Evolutionary conservation across 2,113 vertebrate species (phyloP), one percentile per base, ranked within the genome.

Genomic region (Crotophaga sulcirostris): DNA sequence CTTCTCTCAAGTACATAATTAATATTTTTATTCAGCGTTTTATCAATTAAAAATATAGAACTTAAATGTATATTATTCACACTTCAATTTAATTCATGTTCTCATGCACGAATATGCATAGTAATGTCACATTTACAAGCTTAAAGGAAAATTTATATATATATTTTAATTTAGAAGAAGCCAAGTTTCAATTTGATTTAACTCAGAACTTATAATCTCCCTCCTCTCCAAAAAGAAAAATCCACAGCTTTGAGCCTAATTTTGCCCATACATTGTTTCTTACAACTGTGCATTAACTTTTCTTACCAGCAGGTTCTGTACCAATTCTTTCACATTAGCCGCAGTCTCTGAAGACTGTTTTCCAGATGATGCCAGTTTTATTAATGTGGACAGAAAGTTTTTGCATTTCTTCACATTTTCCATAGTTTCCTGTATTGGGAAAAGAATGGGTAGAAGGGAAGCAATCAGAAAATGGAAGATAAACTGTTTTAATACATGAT

Each of bases 351-450:
- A 96, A 20, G 99, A 99, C 97, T 99, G 99, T 93, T 99, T 99
- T 88, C 99, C 99, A 68, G 98, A 99, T 47, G 99, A 99, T 34
- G 99, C 99, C 97, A 99, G 97, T 97, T 99, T 99, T 97, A 99
- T 99, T 97, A 99, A 95, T 5, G 99, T 99, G 26, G 99, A 99
- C 89, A 99, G 97, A 96, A 99, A 99, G 97, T 99, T 99, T 98
- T 99, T 99, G 96, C 99, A 99, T 97, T 99, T 99, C 97, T 99
- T 99, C 97, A 99, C 99, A 97, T 99, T 99, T 97, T 99, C 99
- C 98, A 99, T 98, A 11, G 99, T 99, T 97, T 99, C 99, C 99
- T 99, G 63, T 78, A 68, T 38, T 0, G 10, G 42, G 33, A 25
- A 8, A 8, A 34, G 1, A 10, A 84, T 13, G 1, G 3, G 33